These are phyloP conservation scores for Notodromas monacha DNA, from an alignment of 2,888 invertebrate species.

Conservation along the genomic window DNA sequence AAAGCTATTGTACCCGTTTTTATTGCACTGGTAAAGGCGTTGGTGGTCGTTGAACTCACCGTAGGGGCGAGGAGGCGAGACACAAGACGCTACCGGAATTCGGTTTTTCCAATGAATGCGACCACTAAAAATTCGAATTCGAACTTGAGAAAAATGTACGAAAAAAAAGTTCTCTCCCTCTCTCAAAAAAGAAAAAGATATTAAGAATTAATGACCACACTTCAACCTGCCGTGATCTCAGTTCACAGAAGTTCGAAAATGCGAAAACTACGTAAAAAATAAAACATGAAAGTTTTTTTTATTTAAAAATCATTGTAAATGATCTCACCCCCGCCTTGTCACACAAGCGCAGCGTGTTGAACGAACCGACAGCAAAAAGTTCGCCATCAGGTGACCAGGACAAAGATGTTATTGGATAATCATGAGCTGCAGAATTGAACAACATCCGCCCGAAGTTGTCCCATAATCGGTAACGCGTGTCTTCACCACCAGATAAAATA, in stretches of 20 bases:
- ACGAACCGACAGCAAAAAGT: constrained; percentile 66
- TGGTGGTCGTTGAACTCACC: too few relatives aligned
- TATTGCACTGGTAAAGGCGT: too few relatives aligned
- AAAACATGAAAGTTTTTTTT: constrained; percentile 5
- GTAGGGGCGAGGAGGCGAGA: constrained; percentile 73
- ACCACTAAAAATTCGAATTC: too few relatives aligned
- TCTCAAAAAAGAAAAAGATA: too few relatives aligned
- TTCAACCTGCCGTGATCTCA: background rate
- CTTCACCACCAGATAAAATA: constrained; percentile 30
- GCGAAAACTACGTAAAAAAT: constrained; percentile 1
- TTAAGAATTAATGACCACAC: too few relatives aligned
- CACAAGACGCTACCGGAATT: constrained; percentile 59
- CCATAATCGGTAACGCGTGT: constrained; percentile 44
- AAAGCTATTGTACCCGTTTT: too few relatives aligned
- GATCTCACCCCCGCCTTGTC: constrained; percentile 69
- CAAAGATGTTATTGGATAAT: constrained; percentile 62
- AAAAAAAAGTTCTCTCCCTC: too few relatives aligned
- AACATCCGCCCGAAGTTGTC: constrained; percentile 59
- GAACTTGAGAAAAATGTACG: too few relatives aligned
- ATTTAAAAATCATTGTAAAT: too few relatives aligned
- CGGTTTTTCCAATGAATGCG: constrained; percentile 60
- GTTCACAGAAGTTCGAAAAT: constrained; percentile 1
- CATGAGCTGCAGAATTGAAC: constrained; percentile 48
- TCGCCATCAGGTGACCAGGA: constrained; percentile 74
- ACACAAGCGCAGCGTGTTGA: constrained; percentile 63